Evolutionary conservation across 1,140 invertebrate species (phyloP).

Genomic region (Luehdorfia chinensis): DNA sequence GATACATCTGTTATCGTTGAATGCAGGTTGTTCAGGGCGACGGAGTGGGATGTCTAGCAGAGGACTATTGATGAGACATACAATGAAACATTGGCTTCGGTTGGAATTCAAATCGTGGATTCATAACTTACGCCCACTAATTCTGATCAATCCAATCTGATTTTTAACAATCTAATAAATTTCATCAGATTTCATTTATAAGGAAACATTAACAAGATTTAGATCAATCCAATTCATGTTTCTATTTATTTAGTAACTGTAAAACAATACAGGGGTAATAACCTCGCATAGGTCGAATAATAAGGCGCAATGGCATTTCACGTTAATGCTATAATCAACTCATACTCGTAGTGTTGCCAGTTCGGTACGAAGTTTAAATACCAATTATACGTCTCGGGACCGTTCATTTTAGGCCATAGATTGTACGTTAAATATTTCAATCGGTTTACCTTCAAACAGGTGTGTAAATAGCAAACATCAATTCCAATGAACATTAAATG

Average conservation of each 20-base stretch:
- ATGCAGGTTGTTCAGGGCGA: no score
- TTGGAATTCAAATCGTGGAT: no score
- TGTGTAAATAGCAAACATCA: constrained; percentile 1
- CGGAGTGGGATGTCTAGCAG: no score
- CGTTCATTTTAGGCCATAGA: constrained; percentile 7
- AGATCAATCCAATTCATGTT: background rate
- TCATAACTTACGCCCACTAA: no score
- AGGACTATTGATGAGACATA: no score
- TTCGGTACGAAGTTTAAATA: background rate
- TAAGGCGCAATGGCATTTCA: constrained; percentile 7
- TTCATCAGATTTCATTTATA: no score
- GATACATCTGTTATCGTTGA: no score
- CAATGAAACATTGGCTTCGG: no score
- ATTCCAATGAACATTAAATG: no score
- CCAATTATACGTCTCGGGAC: background rate
- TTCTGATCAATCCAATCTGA: no score
- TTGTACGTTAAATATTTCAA: background rate
- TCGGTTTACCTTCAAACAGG: constrained; percentile 4
- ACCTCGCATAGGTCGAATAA: constrained; percentile 5
- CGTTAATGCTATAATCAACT: constrained; percentile 13
- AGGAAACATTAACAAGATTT: background rate
- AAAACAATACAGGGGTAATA: constrained; percentile 9
- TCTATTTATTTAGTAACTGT: constrained; percentile 1
- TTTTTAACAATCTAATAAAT: no score
- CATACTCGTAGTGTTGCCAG: constrained; percentile 2